Conservation (phyloP, 2,797 vertebrate species). For the Neopelma chrysocephalum region DNA sequence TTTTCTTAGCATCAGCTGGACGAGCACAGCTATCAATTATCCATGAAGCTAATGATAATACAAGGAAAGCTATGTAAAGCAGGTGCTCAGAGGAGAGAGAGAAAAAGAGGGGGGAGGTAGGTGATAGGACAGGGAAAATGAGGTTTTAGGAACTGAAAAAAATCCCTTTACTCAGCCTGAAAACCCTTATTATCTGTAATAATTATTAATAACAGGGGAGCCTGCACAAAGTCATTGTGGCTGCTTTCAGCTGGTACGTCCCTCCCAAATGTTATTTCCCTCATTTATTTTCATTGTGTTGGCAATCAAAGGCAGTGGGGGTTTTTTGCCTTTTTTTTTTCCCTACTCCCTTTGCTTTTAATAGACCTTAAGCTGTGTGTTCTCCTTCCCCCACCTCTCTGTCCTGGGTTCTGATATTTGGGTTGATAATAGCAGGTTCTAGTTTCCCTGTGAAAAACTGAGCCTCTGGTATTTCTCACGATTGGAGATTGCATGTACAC, state of each 20-base stretch:
- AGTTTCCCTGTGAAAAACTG: neutral
- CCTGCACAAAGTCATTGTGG: conserved; percentile 31
- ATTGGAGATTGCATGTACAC: neutral
- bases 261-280: conserved; percentile 10
- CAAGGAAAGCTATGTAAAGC: conserved; percentile 67
- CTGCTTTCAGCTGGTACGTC: neutral
- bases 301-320: neutral
- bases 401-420: neutral
- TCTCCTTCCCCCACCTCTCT: neutral
- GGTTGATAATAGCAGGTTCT: conserved; percentile 34
- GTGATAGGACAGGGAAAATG: neutral
- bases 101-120: neutral
- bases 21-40: conserved; percentile 76
- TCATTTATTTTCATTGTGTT: conserved; percentile 53
- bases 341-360: neutral
- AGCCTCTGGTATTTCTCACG: neutral
- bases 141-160: neutral
- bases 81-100: conserved; percentile 55
- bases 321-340: neutral
- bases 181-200: conserved; percentile 35
- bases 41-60: conserved; percentile 73
- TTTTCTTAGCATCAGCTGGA: conserved; percentile 77
- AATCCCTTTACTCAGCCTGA: neutral
- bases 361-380: neutral
- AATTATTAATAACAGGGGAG: conserved; percentile 40